phyloP scores from a whole-genome alignment of 1,140 invertebrate species.

The Tetramorium parvispinum region DNA sequence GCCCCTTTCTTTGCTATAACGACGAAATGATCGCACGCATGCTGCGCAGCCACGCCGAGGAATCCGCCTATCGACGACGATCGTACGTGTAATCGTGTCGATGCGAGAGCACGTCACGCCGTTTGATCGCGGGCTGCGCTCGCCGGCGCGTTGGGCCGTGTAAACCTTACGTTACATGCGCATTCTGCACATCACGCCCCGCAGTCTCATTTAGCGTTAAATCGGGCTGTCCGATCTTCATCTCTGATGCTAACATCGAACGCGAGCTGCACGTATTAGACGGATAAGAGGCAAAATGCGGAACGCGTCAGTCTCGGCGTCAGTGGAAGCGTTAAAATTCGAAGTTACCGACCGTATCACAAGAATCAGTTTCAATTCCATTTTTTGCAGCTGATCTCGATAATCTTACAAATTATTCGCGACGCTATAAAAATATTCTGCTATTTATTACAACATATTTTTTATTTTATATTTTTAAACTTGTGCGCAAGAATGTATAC shows the following conservation, averaged over 20 bases:
- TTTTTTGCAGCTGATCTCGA: not conserved
- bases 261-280: slow-evolving; percentile 4
- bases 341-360: not conserved
- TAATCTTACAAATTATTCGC: not conserved
- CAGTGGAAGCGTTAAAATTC: not conserved
- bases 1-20: not conserved
- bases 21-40: slow-evolving; percentile 31
- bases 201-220: slow-evolving; percentile 32
- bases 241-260: not conserved
- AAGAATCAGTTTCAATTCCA: not conserved
- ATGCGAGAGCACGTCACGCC: slow-evolving; percentile 69
- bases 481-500: not conserved
- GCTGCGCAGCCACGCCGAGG: slow-evolving; percentile 24
- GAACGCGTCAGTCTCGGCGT: no score
- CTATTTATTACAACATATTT: not conserved
- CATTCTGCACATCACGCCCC: slow-evolving; percentile 29
- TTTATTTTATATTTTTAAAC: not conserved
- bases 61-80: slow-evolving; percentile 57
- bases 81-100: slow-evolving; percentile 63
- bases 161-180: slow-evolving; percentile 61
- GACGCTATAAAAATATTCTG: not conserved
- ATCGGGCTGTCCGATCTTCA: not conserved
- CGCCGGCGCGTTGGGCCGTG: slow-evolving; percentile 69
- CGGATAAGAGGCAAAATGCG: not conserved
- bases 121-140: slow-evolving; percentile 50